Conservation (phyloP, 1,140 invertebrate genomes). For the Holcopasites calliopsidis region DNA sequence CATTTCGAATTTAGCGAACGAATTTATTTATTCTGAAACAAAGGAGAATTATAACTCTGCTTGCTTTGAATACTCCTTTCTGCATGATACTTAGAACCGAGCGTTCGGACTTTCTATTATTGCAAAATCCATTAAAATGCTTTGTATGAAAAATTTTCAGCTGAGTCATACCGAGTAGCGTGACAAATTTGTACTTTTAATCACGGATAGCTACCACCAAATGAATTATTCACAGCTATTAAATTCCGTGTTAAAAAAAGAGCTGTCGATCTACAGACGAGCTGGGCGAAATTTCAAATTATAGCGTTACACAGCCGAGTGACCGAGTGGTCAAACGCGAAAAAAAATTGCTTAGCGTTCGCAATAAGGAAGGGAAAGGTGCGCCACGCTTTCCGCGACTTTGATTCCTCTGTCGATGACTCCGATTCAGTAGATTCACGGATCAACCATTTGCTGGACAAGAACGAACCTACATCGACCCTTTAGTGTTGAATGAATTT, state of each 20-base stretch:
- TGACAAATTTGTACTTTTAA: conserved; percentile 12
- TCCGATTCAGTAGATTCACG: no score
- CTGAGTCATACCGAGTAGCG: neutral
- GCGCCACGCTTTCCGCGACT: neutral
- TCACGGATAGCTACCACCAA: neutral
- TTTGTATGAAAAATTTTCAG: neutral
- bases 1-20: neutral
- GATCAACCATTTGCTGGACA: no score
- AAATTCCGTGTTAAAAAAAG: neutral
- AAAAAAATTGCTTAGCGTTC: neutral
- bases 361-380: neutral
- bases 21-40: neutral
- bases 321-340: neutral
- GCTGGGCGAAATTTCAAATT: neutral
- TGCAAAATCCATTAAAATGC: neutral
- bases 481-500: no score
- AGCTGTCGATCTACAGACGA: neutral
- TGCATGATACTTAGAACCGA: neutral
- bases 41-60: no score
- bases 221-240: neutral
- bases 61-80: no score
- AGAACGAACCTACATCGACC: no score
- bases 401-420: no score
- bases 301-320: no score
- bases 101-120: neutral